Conservation (phyloP, 2,888 invertebrate genomes). For the Plebejus anna region DNA sequence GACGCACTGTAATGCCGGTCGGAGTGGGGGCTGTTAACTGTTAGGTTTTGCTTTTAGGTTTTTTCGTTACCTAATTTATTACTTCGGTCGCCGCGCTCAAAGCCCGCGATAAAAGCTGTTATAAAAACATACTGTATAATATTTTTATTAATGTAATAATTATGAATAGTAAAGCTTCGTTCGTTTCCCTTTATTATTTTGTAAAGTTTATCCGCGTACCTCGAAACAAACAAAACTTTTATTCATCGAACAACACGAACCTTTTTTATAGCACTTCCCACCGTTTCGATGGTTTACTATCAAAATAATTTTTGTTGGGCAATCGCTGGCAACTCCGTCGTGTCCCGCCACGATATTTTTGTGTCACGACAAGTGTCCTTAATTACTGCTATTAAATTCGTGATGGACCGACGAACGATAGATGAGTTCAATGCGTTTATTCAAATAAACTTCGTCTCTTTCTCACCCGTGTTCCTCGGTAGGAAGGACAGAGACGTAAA, state of each 20-base stretch:
- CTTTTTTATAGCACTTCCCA: not conserved
- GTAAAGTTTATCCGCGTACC: not conserved
- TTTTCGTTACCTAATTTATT: too few species aligned
- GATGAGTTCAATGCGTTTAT: conserved; percentile 50
- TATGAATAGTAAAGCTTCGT: not conserved
- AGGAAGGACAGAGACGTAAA: conserved; percentile 49
- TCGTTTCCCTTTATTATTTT: not conserved
- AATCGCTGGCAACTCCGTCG: conserved; percentile 53
- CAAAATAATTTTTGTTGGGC: conserved; percentile 43
- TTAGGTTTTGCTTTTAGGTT: too few species aligned
- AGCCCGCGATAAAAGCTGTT: too few species aligned
- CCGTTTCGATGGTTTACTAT: conserved; percentile 13
- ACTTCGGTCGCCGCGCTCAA: too few species aligned
- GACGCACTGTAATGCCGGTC: too few species aligned
- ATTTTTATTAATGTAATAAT: too few species aligned
- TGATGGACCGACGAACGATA: conserved; percentile 67
- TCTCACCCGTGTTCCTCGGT: conserved; percentile 41
- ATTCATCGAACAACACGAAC: not conserved
- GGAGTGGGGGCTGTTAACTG: too few species aligned
- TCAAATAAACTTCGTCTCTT: conserved; percentile 44
- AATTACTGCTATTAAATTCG: conserved; percentile 72
- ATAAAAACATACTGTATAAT: too few species aligned
- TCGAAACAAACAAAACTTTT: not conserved
- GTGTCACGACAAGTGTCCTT: conserved; percentile 64
- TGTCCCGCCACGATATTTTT: conserved; percentile 73